Conservation (phyloP, 64 coral and sea anemone species). For the Montipora efflorescens region DNA sequence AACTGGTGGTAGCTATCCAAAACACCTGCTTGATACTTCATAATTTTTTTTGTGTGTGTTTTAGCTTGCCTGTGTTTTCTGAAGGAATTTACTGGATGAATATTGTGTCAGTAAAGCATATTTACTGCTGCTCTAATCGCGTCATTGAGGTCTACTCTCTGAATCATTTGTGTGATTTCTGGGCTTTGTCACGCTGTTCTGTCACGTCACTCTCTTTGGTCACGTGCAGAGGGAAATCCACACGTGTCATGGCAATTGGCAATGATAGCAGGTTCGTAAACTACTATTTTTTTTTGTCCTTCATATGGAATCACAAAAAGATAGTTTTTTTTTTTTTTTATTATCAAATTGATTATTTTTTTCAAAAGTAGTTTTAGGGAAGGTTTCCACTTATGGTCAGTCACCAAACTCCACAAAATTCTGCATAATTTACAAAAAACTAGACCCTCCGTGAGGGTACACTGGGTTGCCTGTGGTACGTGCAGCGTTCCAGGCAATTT, state of each 20-base stretch:
- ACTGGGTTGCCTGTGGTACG: no score
- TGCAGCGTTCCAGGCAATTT: no score
- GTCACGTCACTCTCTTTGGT: conserved; percentile 58
- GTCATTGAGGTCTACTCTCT: conserved; percentile 84
- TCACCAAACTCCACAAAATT: no score
- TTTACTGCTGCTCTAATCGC: conserved; percentile 90
- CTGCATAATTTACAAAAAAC: no score
- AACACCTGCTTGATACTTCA: neutral
- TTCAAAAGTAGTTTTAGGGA: no score
- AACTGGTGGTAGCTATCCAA: neutral
- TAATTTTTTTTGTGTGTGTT: neutral
- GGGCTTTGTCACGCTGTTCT: conserved; percentile 86
- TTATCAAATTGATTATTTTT: no score
- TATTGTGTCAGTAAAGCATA: conserved; percentile 67
- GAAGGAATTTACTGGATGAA: conserved; percentile 98
- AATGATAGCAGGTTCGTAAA: conserved; percentile 83
- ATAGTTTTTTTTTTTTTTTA: no score
- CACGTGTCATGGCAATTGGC: conserved; percentile 80
- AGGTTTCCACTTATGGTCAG: no score
- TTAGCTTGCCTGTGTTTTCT: conserved; percentile 86
- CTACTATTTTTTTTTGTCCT: neutral
- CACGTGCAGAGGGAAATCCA: conserved; percentile 76
- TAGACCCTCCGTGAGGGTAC: no score
- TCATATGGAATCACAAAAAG: no score
- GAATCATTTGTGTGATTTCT: conserved; percentile 91